phyloP scores from a whole-genome alignment of 23 tunicate genomes.

The Aplidium turbinatum region DNA sequence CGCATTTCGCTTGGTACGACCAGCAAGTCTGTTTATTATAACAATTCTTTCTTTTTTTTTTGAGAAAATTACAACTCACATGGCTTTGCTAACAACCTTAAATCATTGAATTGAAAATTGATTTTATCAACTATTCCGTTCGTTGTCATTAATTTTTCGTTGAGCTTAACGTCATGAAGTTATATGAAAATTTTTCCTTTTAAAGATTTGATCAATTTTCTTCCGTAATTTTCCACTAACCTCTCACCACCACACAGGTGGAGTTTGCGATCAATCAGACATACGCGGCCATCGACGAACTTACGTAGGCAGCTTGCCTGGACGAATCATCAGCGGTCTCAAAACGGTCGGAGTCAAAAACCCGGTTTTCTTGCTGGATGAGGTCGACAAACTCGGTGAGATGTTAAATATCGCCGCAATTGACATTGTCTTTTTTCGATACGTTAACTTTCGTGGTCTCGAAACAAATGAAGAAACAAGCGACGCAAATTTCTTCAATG shows the following conservation, averaged over 20 bases:
- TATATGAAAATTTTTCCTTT: too few species aligned
- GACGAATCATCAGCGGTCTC: conserved; percentile 51
- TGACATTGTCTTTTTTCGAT: too few species aligned
- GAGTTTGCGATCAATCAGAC: conserved; percentile 59
- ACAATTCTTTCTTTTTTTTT: neutral
- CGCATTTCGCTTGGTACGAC: conserved; percentile 63
- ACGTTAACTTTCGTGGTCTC: too few species aligned
- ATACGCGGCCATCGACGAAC: conserved; percentile 72
- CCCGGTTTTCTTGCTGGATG: conserved; percentile 68
- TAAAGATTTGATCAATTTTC: too few species aligned
- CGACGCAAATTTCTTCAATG: too few species aligned
- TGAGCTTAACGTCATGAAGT: too few species aligned
- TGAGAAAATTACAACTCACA: neutral
- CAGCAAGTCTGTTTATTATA: neutral
- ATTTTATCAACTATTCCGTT: too few species aligned
- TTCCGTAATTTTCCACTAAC: too few species aligned
- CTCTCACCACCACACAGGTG: conserved; percentile 35
- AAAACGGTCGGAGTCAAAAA: conserved; percentile 56
- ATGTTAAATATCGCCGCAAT: too few species aligned
- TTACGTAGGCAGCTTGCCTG: conserved; percentile 69
- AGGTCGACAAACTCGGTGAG: conserved; percentile 64
- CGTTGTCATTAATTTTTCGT: too few species aligned
- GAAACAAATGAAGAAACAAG: too few species aligned
- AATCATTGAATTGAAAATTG: too few species aligned
- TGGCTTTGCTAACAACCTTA: neutral